phyloP scores from a whole-genome alignment of 2,888 invertebrate species.

The Rambutsinella grinnellia region DNA sequence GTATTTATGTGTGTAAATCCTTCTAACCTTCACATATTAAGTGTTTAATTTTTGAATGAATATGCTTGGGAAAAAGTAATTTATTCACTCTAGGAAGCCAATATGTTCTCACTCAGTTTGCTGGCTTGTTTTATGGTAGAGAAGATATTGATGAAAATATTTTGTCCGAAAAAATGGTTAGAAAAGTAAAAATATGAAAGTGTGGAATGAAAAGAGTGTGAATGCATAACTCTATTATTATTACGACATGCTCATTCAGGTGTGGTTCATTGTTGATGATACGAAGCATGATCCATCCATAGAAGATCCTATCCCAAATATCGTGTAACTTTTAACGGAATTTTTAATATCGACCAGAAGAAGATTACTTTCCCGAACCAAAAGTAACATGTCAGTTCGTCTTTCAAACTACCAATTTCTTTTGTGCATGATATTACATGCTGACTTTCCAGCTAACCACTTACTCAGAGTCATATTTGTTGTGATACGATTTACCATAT shows the following conservation, averaged over 20 bases:
- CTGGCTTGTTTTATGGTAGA: conserved; percentile 15
- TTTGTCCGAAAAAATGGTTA: conserved; percentile 44
- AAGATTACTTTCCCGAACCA: background rate
- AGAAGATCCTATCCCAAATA: conserved; percentile 7
- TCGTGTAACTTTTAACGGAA: conserved; percentile 21
- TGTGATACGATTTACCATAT: background rate
- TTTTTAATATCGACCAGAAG: background rate
- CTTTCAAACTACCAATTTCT: background rate
- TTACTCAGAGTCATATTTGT: background rate
- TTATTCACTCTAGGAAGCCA: conserved; percentile 48
- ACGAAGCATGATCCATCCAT: background rate
- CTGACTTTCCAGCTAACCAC: conserved; percentile 31
- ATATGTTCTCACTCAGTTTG: conserved; percentile 4
- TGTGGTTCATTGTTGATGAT: background rate
- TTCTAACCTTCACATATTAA: background rate
- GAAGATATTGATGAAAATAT: conserved; percentile 45
- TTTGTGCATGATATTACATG: conserved; percentile 23
- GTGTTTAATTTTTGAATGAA: conserved; percentile 14
- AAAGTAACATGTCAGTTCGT: background rate
- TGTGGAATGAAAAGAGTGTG: conserved; percentile 2
- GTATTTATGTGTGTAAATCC: too few species aligned
- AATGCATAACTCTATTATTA: conserved; percentile 28
- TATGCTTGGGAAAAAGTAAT: conserved; percentile 39
- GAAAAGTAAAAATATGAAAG: background rate
- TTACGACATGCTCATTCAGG: conserved; percentile 29